Evolutionary conservation across 2,797 vertebrate species (phyloP).

Genomic region (Sardinella longiceps): DNA sequence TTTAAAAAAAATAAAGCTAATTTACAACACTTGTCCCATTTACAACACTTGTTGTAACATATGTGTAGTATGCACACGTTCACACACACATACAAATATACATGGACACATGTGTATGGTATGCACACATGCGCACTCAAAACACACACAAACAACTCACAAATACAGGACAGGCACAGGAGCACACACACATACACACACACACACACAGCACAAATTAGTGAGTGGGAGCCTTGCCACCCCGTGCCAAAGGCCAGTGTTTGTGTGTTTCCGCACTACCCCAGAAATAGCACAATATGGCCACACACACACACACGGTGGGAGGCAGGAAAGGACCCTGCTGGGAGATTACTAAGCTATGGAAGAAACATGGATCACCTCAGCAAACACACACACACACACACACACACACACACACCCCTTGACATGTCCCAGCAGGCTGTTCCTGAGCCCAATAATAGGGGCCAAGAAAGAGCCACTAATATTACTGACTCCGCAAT

Average conservation of each 20-base stretch:
- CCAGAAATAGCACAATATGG: no score
- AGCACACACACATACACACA: no score
- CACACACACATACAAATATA: neutral
- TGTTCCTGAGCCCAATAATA: neutral
- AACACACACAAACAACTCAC: neutral
- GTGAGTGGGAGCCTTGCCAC: no score
- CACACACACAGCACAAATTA: no score
- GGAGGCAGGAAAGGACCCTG: neutral
- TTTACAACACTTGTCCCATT: no score
- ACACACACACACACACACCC: neutral
- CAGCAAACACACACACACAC: neutral
- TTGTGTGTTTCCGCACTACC: no score
- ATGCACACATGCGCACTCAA: neutral
- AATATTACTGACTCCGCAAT: no score
- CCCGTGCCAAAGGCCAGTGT: no score
- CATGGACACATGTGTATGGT: neutral
- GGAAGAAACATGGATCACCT: neutral
- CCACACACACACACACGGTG: no score
- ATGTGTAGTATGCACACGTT: neutral
- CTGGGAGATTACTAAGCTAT: neutral
- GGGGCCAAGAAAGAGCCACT: neutral
- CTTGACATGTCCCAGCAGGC: neutral
- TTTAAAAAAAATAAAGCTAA: no score
- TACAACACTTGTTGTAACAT: no score
- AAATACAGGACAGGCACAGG: no score